These are phyloP conservation scores for Sceloporus undulatus DNA, from an alignment of 2,113 vertebrate genomes.

Conservation along the genomic window DNA sequence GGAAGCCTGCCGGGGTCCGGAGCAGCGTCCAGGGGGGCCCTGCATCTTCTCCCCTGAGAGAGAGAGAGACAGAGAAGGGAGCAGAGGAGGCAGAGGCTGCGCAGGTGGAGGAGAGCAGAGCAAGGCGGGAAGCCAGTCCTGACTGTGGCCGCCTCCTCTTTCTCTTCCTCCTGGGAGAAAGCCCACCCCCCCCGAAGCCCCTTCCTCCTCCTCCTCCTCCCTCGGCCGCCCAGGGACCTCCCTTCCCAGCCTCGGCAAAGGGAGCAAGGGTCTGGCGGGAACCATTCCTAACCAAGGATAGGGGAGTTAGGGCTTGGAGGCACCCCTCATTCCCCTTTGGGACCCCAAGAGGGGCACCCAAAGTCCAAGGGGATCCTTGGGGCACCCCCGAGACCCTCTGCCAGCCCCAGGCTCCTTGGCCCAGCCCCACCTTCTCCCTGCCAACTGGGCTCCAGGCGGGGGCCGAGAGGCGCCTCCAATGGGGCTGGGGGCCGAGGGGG, in stretches of 20 bases:
- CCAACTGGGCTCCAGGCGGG: no score
- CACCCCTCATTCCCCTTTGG: no score
- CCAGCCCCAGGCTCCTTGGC: fast-evolving
- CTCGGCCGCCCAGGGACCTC: slow-evolving; percentile 10
- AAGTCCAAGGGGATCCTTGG: no score
- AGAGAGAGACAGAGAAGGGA: no score
- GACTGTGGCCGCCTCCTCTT: neutral
- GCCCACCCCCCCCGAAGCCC: neutral
- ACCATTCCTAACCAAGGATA: neutral
- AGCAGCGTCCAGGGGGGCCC: neutral
- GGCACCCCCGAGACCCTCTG: neutral
- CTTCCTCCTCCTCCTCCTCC: slow-evolving; percentile 8
- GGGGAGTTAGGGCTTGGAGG: neutral
- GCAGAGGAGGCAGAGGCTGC: neutral
- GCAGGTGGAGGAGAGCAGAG: slow-evolving; percentile 11
- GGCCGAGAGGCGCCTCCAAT: slow-evolving; percentile 15
- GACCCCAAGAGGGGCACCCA: no score
- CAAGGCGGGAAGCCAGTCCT: neutral
- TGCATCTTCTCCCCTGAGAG: no score
- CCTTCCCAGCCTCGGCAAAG: neutral
- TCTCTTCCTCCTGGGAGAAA: neutral
- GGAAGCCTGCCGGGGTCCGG: neutral
- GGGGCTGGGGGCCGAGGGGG: no score
- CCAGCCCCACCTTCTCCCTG: neutral
- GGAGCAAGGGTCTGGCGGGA: neutral